These are phyloP conservation scores for Hirtodrosophila trivittata DNA, from an alignment of 2,888 invertebrate genomes.

Conservation along the genomic window DNA sequence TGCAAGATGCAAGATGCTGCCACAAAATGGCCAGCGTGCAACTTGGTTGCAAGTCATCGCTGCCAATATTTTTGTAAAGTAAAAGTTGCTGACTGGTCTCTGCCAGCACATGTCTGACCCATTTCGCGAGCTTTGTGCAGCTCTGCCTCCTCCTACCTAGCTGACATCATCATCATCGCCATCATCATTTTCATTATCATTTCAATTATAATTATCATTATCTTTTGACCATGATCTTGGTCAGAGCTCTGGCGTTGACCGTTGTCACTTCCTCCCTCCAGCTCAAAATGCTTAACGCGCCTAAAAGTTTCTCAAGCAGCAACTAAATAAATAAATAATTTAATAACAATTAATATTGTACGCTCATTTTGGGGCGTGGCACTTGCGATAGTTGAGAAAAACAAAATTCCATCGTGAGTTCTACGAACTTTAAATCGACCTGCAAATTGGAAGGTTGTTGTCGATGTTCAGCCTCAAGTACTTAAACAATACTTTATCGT, in stretches of 20 bases:
- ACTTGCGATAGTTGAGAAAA: not conserved
- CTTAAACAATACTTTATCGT: not conserved
- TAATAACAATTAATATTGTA: slow-evolving; percentile 51
- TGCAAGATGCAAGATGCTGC: slow-evolving; percentile 25
- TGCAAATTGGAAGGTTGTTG: slow-evolving; percentile 14
- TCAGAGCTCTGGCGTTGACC: slow-evolving; percentile 11
- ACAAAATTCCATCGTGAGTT: slow-evolving; percentile 24
- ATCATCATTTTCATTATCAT: slow-evolving; percentile 3
- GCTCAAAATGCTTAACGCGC: not conserved
- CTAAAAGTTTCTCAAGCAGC: too few relatives aligned
- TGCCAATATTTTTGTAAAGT: slow-evolving; percentile 48
- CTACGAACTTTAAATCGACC: slow-evolving; percentile 26
- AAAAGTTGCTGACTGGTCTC: slow-evolving; percentile 52
- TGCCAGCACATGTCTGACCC: slow-evolving; percentile 62
- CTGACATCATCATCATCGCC: slow-evolving; percentile 21
- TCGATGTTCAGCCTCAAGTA: slow-evolving; percentile 2
- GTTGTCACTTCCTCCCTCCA: slow-evolving; percentile 20
- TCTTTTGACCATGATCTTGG: slow-evolving; percentile 45
- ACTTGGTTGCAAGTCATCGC: slow-evolving; percentile 27
- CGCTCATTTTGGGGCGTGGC: slow-evolving; percentile 35
- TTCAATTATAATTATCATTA: slow-evolving; percentile 4
- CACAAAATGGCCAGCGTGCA: slow-evolving; percentile 13
- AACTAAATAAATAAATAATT: slow-evolving; percentile 38
- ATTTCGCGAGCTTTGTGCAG: slow-evolving; percentile 38
- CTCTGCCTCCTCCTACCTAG: slow-evolving; percentile 12